These are phyloP conservation scores for Bergia puertoricense DNA, from an alignment of 92 coral and sea anemone species.

Conservation along the genomic window DNA sequence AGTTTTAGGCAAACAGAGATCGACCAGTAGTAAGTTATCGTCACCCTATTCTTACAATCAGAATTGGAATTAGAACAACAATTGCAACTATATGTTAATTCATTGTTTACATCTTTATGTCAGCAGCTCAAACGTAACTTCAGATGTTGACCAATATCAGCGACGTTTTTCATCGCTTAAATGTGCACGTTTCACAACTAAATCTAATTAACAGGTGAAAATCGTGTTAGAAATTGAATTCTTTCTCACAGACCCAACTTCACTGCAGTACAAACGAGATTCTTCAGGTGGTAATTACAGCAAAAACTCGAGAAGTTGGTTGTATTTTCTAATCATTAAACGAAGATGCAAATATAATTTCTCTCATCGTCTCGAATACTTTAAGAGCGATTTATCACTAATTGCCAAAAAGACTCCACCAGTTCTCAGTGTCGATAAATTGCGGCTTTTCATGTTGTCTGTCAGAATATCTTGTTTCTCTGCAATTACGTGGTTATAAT, in stretches of 20 bases:
- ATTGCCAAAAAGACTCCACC: background rate
- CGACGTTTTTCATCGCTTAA: background rate
- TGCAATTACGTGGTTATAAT: slow-evolving; percentile 70
- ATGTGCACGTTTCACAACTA: background rate
- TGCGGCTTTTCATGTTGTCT: slow-evolving; percentile 28
- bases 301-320: background rate
- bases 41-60: background rate
- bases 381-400: slow-evolving; percentile 14
- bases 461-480: slow-evolving; percentile 63
- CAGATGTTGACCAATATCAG: background rate
- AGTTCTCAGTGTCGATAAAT: slow-evolving; percentile 43
- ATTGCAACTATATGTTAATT: slow-evolving; percentile 27
- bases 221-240: background rate
- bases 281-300: background rate
- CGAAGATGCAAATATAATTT: background rate
- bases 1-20: background rate
- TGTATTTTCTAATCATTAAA: background rate
- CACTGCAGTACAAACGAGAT: background rate
- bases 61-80: too few relatives aligned
- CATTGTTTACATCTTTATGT: slow-evolving; percentile 33
- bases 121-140: background rate
- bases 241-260: background rate
- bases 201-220: slow-evolving; percentile 1
- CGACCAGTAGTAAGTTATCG: background rate
- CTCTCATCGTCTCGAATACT: slow-evolving; percentile 17